Percentiles rank a stretch among this genome's conserved stretches.
Evolutionary conservation across 2,113 vertebrate species (phyloP).

Genomic region (Ornithorhynchus anatinus): DNA sequence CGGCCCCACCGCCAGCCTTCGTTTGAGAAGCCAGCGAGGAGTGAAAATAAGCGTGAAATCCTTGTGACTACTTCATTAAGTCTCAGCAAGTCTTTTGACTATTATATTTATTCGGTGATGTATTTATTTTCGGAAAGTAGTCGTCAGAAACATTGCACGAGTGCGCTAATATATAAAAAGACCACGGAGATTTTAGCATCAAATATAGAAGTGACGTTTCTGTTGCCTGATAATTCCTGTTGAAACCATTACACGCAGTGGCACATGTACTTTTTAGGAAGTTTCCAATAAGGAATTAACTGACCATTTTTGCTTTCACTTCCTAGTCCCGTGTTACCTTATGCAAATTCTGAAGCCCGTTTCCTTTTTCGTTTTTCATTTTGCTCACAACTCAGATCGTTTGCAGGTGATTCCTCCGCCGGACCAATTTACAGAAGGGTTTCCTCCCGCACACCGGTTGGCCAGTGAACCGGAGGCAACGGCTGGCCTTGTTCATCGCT

Average conservation of each 20-base stretch:
- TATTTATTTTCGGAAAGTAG: neutral
- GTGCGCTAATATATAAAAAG: neutral
- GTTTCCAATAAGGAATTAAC: constrained; percentile 2
- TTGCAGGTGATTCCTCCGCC: too few relatives aligned
- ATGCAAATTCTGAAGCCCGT: neutral
- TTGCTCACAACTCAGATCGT: too few relatives aligned
- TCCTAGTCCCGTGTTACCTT: neutral
- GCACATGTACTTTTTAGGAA: neutral
- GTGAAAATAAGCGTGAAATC: too few relatives aligned
- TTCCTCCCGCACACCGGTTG: too few relatives aligned
- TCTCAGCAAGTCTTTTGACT: too few relatives aligned
- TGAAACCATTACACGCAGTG: neutral
- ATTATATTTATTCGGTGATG: too few relatives aligned
- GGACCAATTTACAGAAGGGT: too few relatives aligned
- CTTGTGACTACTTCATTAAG: too few relatives aligned
- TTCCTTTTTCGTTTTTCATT: constrained; percentile 15
- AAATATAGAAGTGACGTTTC: neutral
- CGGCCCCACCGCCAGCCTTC: too few relatives aligned
- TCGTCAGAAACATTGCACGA: constrained; percentile 6
- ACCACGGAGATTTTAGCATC: neutral
- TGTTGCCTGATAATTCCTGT: neutral
- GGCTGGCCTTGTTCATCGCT: too few relatives aligned
- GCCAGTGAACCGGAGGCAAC: too few relatives aligned
- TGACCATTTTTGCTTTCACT: neutral
- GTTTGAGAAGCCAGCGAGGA: too few relatives aligned